Base-by-base conservation (phyloP, 1,140 invertebrate species). In the Ceratina australensis region DNA sequence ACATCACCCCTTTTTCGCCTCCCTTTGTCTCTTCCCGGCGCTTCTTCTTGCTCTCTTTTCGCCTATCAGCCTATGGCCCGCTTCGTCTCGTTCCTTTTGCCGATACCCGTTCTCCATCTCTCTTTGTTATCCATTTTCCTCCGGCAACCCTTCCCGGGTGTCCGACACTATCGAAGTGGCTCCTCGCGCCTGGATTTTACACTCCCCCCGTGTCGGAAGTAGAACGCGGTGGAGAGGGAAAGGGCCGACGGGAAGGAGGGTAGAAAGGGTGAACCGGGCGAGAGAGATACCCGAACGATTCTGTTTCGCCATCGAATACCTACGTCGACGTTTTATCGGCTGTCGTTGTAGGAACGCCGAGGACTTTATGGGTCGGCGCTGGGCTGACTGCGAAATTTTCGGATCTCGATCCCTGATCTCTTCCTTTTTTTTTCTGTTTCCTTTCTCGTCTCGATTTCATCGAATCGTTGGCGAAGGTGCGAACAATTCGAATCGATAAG, bases 131-230 rank as follows among this genome's bases (percentile, higher is more conserved):
- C 82, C 68, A 79, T 79, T 77, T 84, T 75, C 72, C 66, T 72
- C 65, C 76, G 54, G 79, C 81, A 74, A 79, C 54, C 72, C 66
- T 76, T 68, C 59, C 54, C 56, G 59, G 7, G 16, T 18, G n/a
- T 20, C 69, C 74, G 57, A 78, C 68, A 50, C 57, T 56, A 65
- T 78, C 80, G 59, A 63, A 72, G 74, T 69, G 64, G 66, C 68
- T 33, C 54, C 68, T 68, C 79, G 73, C 75, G 65, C 42, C 50
- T 68, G 75, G 82, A 85, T 87, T 88, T 88, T 87, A 85, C 79
- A 79, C 78, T 24, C 66, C 67, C 28, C 66, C 67, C 63, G 67
- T 54, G 76, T 68, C 79, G 75, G 80, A 85, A 85, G 84, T 79
- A 81, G 65, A 57, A 79, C 72, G 57, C 75, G 71, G 16, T 33